phyloP scores from a whole-genome alignment of 2,888 invertebrate genomes.

The Rhogogaster chlorosoma region DNA sequence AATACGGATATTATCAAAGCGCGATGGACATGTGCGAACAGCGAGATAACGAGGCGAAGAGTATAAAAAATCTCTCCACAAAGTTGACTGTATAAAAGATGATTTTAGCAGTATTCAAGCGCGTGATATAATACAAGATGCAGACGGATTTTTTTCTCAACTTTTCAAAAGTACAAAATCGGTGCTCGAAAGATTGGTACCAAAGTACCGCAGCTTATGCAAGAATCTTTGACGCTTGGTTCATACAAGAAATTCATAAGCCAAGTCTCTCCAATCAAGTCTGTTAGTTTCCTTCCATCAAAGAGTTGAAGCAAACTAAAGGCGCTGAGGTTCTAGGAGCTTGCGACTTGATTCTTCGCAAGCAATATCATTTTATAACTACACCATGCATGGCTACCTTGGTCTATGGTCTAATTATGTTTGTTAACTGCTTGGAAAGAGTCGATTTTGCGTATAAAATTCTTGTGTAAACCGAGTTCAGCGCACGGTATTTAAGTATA shows the following conservation, averaged over 20 bases:
- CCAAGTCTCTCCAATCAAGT: background rate
- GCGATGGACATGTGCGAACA: constrained; percentile 11
- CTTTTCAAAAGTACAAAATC: background rate
- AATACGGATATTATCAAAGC: background rate
- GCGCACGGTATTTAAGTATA: background rate
- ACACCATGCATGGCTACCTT: background rate
- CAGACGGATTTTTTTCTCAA: background rate
- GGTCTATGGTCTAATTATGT: background rate
- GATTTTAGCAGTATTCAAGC: background rate
- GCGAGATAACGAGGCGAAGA: background rate
- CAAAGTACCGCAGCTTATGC: background rate
- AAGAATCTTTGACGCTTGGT: background rate
- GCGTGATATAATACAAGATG: background rate
- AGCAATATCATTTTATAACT: background rate
- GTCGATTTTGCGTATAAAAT: background rate
- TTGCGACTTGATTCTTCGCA: background rate
- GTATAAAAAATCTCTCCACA: background rate
- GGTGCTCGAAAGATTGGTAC: constrained; percentile 17
- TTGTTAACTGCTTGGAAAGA: background rate
- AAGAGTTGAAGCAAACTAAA: constrained; percentile 12
- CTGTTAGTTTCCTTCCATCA: background rate
- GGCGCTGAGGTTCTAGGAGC: background rate
- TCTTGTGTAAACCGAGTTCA: background rate
- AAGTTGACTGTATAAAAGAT: background rate
- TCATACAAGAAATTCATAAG: constrained; percentile 14